A percentile compares a stretch with the other conserved stretches of the same genome.
phyloP scores from a whole-genome alignment of 2,888 invertebrate species.

The Therioaphis trifolii region DNA sequence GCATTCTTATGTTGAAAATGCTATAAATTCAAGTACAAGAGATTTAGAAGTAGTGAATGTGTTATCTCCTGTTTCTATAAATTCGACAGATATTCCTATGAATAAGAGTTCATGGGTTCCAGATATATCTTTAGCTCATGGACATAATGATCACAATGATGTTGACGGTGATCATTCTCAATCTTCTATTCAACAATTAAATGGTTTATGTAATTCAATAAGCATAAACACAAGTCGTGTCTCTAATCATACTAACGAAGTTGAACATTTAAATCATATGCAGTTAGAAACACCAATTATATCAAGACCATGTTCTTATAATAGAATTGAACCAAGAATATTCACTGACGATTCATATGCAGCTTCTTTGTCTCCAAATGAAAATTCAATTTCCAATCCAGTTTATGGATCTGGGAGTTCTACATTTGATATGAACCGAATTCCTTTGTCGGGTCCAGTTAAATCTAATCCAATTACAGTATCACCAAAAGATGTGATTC shows the following conservation, averaged over 20 bases:
- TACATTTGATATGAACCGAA: conserved; percentile 8
- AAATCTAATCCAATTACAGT: conserved; percentile 28
- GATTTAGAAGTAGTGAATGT: conserved; percentile 58
- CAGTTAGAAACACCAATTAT: conserved; percentile 22
- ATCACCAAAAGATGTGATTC: not conserved
- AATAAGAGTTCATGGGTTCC: conserved; percentile 54
- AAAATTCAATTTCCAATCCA: conserved; percentile 43
- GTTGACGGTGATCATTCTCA: conserved; percentile 46
- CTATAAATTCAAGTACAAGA: conserved; percentile 29
- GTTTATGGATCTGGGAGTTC: conserved; percentile 29
- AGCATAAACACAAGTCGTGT: not conserved
- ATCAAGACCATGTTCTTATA: conserved; percentile 20
- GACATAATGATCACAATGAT: conserved; percentile 36
- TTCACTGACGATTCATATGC: conserved; percentile 10
- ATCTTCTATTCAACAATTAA: conserved; percentile 31
- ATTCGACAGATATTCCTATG: conserved; percentile 51
- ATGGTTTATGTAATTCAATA: conserved; percentile 38
- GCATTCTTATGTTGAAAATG: conserved; percentile 45
- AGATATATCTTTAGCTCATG: conserved; percentile 22
- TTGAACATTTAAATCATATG: conserved; percentile 37
- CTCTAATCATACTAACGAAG: not conserved
- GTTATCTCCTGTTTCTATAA: conserved; percentile 54
- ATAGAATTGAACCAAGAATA: conserved; percentile 31
- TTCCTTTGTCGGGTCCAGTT: not conserved
- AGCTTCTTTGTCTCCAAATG: conserved; percentile 34